Percentiles rank a stretch among this genome's conserved stretches.
Conservation (phyloP, 2,888 invertebrate species). For the Trichopria drosophilae region DNA sequence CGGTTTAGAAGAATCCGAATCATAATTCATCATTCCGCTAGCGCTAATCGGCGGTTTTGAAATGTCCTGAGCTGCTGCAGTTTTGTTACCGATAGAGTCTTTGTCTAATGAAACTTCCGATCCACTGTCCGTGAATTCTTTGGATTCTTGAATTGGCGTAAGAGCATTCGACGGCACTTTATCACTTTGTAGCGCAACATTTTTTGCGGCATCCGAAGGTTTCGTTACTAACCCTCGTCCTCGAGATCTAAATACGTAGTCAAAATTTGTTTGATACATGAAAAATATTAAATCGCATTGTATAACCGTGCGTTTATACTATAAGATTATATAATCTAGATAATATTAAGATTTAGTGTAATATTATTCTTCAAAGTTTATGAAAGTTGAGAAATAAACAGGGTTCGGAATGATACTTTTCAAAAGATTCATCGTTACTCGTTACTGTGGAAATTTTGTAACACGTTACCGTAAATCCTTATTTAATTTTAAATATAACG, state of each 20-base stretch:
- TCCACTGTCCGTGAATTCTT: slow-evolving; percentile 45
- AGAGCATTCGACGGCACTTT: slow-evolving; percentile 38
- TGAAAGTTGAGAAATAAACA: too few relatives aligned
- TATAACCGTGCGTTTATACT: too few relatives aligned
- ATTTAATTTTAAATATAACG: too few relatives aligned
- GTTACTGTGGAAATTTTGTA: too few relatives aligned
- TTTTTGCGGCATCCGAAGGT: slow-evolving; percentile 47
- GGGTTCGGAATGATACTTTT: too few relatives aligned
- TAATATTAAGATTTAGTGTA: too few relatives aligned
- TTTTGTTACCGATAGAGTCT: slow-evolving; percentile 47
- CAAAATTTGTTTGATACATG: too few relatives aligned
- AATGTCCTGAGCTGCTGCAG: slow-evolving; percentile 37
- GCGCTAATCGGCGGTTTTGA: slow-evolving; percentile 42
- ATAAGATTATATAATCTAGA: too few relatives aligned
- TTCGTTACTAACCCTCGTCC: slow-evolving; percentile 55
- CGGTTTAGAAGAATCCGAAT: slow-evolving; percentile 63
- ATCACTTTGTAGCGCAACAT: slow-evolving; percentile 39
- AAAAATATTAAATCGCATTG: too few relatives aligned
- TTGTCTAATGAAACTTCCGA: slow-evolving; percentile 52
- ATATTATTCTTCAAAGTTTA: too few relatives aligned
- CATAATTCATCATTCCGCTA: slow-evolving; percentile 46
- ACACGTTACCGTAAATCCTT: too few relatives aligned
- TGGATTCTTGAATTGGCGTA: slow-evolving; percentile 40
- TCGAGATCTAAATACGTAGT: slow-evolving; percentile 44
- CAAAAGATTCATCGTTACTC: too few relatives aligned